Conservation (phyloP, 2,113 vertebrate species). For the Plotosus lineatus region DNA sequence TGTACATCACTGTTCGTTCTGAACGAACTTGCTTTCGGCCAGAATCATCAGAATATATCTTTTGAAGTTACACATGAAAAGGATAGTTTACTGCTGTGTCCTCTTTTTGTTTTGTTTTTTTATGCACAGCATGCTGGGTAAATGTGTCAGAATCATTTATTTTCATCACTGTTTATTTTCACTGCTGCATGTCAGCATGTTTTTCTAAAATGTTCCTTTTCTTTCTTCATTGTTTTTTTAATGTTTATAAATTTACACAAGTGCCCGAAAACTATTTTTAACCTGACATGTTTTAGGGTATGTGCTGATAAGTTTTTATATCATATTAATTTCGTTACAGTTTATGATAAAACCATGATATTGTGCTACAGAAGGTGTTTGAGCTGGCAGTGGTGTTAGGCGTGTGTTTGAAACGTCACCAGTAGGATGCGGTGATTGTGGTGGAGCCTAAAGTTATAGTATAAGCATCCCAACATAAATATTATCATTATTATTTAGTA, state of each 20-base stretch:
- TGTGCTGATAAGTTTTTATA: background rate
- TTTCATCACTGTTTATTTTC: background rate
- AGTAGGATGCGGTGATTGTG: background rate
- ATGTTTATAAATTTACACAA: background rate
- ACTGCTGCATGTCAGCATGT: background rate
- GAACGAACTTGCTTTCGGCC: background rate
- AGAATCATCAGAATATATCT: background rate
- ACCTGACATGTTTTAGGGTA: background rate
- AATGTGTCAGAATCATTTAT: background rate
- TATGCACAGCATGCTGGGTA: conserved; percentile 33
- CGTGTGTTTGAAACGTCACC: background rate
- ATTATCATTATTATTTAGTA: no score
- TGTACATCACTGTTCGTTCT: background rate
- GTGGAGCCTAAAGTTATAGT: background rate
- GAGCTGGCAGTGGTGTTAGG: background rate
- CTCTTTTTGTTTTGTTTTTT: background rate
- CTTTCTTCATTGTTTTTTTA: background rate
- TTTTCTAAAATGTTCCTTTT: background rate
- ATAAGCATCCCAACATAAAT: background rate
- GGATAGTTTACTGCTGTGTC: background rate
- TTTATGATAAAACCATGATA: background rate
- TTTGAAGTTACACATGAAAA: conserved; percentile 17
- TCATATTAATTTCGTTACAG: background rate
- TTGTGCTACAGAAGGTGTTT: background rate
- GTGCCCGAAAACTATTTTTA: background rate